Conservation (phyloP, 2,113 vertebrate genomes). For the Sander vitreus region DNA sequence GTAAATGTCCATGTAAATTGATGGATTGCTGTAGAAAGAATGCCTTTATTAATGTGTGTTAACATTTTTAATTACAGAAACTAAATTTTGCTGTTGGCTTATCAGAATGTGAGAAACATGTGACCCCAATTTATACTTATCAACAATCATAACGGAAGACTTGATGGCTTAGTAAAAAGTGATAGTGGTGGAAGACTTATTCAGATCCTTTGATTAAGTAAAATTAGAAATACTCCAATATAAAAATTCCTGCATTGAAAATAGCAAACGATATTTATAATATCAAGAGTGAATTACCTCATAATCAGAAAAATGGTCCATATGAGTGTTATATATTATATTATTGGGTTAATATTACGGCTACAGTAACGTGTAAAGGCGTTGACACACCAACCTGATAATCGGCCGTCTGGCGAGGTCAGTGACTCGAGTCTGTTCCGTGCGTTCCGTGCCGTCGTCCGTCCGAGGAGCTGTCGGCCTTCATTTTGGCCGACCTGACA, state of each 20-base stretch:
- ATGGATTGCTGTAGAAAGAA: background rate
- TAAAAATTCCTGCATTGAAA: background rate
- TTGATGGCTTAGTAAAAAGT: background rate
- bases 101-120: background rate
- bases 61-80: background rate
- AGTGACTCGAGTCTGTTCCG: no score
- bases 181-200: background rate
- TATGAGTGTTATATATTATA: no score
- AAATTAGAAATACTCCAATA: background rate
- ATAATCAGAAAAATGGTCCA: no score
- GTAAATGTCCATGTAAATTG: no score
- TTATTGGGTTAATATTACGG: no score
- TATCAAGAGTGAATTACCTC: no score
- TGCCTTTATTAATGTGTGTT: background rate
- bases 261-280: background rate
- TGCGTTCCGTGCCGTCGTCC: no score
- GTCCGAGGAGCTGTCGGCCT: no score
- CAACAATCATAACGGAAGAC: background rate
- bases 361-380: no score
- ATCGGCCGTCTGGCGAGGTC: no score
- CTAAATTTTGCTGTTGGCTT: background rate
- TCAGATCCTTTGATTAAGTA: background rate
- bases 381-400: no score
- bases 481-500: no score
- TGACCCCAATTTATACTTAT: background rate